Evolutionary conservation across 1,140 invertebrate genomes (phyloP), one percentile per base, ranked within the genome.

Genomic region (Helicoverpa armigera): DNA sequence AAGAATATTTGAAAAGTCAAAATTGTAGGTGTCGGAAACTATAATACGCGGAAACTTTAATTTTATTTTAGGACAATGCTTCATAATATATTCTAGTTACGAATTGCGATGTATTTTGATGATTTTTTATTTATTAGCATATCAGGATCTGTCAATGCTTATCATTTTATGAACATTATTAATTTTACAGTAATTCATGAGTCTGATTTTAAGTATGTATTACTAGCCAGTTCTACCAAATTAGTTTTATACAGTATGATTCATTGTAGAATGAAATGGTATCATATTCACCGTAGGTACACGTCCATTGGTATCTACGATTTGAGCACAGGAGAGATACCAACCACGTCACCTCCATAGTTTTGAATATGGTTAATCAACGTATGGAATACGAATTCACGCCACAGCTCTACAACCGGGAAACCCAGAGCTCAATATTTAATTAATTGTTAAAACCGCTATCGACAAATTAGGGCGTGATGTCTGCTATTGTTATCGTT

Each of bases 141-240:
- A 16, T 54, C 50, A 31, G 69, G 31, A 73, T 73, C 53, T 73
- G 70, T 18, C 54, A 43, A 16, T 73, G n/a, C 29, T 67, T 72
- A 54, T 73, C 70, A 56, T 73, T 16, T 73, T 53, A 73, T 53
- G 23, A 73, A 73, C 23, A 73, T 73, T 35, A 56, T 73, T 73
- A 73, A 56, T 73, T 73, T 61, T 51, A 61, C 18, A 72, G 53
- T 61, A 51, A 76, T 63, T 61, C 29, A 73, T 48, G 48, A 76
- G 73, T 61, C 73, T 76, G 73, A 76, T 76, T 76, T 72, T 76
- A 63, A 53, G 50, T 51, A 61, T 76, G 48, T 61, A 76, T 76
- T 76, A 76, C 60, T 76, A 58, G 31, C 23, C 31, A 31, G 16
- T 73, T 73, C 29, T 18, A 73, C 18, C 29, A 51, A 29, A 50